Percentiles rank a stretch among this genome's conserved stretches.
Conservation (phyloP, 2,113 vertebrate species). For the cattle (Bos taurus) region ARS-UCD2.0 NC_037335.1:11276501-11277000, state of each 20-base stretch:
- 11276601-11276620: not conserved
- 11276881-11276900: not conserved
- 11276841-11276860: not conserved
- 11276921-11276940: not conserved
- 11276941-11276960: not conserved
- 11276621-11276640: not conserved
- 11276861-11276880: not conserved
- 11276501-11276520: not conserved
- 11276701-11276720: not conserved
- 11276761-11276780: conserved; percentile 13
- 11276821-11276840: not conserved
- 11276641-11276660: not conserved
- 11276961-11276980: not conserved
- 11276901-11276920: not conserved
- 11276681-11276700: not conserved
- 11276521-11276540: not conserved
- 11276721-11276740: not conserved
- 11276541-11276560: not conserved
- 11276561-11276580: not conserved
- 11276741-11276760: not conserved
- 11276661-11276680: not conserved
- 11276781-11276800: not conserved
- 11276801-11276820: not conserved
- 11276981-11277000: not conserved
- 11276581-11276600: not conserved